Percentiles rank a stretch among this genome's conserved stretches.
phyloP scores from a whole-genome alignment of 2,888 invertebrate species.

The Agriopis aurantiaria region DNA sequence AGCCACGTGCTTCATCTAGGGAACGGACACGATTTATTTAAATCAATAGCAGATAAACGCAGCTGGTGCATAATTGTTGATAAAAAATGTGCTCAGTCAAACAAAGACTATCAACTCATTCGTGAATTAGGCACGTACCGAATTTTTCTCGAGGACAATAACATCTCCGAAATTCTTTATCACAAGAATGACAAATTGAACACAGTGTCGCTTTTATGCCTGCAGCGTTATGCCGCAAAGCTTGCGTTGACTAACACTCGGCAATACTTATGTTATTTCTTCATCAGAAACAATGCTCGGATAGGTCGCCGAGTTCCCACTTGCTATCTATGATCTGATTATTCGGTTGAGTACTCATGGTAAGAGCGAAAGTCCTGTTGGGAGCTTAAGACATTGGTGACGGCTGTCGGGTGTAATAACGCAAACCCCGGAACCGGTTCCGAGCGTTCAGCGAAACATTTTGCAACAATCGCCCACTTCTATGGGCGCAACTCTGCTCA shows the following conservation, averaged over 20 bases:
- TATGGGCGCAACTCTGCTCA: slow-evolving; percentile 31
- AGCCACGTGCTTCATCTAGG: slow-evolving; percentile 59
- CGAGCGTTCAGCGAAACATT: slow-evolving; percentile 70
- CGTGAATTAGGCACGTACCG: slow-evolving; percentile 33
- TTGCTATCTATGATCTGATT: slow-evolving; percentile 46
- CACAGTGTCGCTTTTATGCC: slow-evolving; percentile 24
- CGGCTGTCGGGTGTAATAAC: slow-evolving; percentile 48
- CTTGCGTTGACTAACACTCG: slow-evolving; percentile 55
- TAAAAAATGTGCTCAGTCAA: slow-evolving; percentile 17
- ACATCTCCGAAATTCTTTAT: slow-evolving; percentile 15
- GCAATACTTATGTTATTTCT: slow-evolving; percentile 60
- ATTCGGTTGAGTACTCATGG: slow-evolving; percentile 52
- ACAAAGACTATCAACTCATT: slow-evolving; percentile 34
- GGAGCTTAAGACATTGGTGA: slow-evolving; percentile 52
- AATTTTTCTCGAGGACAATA: slow-evolving; percentile 18
- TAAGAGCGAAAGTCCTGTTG: slow-evolving; percentile 67
- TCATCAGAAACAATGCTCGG: slow-evolving; percentile 56
- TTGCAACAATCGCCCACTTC: slow-evolving; percentile 65
- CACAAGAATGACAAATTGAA: slow-evolving; percentile 15
- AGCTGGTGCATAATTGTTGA: slow-evolving; percentile 29
- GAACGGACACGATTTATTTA: slow-evolving; percentile 49
- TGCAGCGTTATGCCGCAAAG: slow-evolving; percentile 25
- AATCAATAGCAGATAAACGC: slow-evolving; percentile 42
- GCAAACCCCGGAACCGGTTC: slow-evolving; percentile 70
- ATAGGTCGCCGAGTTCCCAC: slow-evolving; percentile 66